Conservation (phyloP, 2,888 invertebrate genomes). For the Tetranychus truncatus region DNA sequence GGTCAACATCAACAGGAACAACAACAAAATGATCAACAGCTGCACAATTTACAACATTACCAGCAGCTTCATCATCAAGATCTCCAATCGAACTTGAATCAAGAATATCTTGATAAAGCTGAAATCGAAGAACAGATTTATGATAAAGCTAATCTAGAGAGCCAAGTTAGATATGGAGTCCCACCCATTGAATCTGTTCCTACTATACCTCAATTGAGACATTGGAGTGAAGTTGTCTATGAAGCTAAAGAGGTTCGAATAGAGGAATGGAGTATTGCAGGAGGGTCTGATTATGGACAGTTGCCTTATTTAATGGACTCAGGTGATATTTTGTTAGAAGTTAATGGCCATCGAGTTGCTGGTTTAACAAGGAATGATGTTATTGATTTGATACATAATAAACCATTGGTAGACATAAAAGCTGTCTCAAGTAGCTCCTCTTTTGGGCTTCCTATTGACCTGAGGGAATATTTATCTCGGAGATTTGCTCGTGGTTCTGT, state of each 20-base stretch:
- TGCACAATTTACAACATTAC: neutral
- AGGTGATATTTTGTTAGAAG: conserved; percentile 38
- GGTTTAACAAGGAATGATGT: conserved; percentile 42
- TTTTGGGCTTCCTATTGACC: conserved; percentile 30
- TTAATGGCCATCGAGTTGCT: conserved; percentile 41
- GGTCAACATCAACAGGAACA: neutral
- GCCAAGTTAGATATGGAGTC: neutral
- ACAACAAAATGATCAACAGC: neutral
- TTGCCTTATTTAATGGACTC: conserved; percentile 23
- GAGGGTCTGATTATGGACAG: conserved; percentile 23
- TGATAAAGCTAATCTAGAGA: neutral
- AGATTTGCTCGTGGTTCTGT: conserved; percentile 42
- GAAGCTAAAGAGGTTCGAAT: conserved; percentile 4
- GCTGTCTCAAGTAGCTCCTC: conserved; percentile 16
- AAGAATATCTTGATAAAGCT: neutral
- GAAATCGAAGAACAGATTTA: neutral
- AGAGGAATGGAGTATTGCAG: conserved; percentile 20
- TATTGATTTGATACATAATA: conserved; percentile 23
- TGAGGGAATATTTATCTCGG: conserved; percentile 40
- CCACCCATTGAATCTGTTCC: neutral
- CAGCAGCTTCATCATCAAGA: neutral
- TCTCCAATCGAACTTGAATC: neutral
- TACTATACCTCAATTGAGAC: neutral
- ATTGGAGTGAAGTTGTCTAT: conserved; percentile 16
- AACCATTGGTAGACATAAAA: conserved; percentile 16